phyloP scores from a whole-genome alignment of 2,888 invertebrate species.

The Gymnoscelis rufifasciata region DNA sequence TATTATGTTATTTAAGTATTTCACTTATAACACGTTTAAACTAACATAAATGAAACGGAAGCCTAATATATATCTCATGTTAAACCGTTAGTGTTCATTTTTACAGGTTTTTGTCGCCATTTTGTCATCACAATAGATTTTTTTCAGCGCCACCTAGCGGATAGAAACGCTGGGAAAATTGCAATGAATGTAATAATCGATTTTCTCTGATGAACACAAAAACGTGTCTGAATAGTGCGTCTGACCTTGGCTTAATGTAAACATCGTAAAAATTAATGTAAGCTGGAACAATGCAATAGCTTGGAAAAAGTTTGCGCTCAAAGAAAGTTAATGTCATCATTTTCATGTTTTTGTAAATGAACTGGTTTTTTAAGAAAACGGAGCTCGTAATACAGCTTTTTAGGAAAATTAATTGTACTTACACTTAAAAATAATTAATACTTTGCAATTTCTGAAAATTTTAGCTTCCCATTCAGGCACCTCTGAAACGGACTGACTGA shows the following conservation, averaged over 20 bases:
- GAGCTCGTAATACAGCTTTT: too few relatives aligned
- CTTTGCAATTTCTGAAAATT: too few relatives aligned
- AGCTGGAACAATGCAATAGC: background rate
- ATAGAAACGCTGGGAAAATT: slow-evolving; percentile 58
- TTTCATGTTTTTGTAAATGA: background rate
- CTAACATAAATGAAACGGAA: too few relatives aligned
- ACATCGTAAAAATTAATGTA: too few relatives aligned
- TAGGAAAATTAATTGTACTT: too few relatives aligned
- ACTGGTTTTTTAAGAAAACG: too few relatives aligned
- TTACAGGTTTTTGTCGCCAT: slow-evolving; percentile 3
- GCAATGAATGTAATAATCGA: slow-evolving; percentile 32
- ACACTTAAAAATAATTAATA: too few relatives aligned
- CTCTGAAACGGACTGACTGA: too few relatives aligned
- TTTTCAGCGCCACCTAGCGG: slow-evolving; percentile 55
- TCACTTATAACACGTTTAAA: too few relatives aligned
- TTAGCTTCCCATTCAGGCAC: too few relatives aligned
- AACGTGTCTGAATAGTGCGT: slow-evolving; percentile 18
- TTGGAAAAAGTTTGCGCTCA: slow-evolving; percentile 5
- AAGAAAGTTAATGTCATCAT: slow-evolving; percentile 10
- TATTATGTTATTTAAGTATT: too few relatives aligned
- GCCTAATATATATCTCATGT: background rate
- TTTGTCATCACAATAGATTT: slow-evolving; percentile 19
- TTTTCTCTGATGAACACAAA: slow-evolving; percentile 26
- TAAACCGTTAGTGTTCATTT: background rate
- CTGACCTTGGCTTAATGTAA: slow-evolving; percentile 30